These are phyloP conservation scores for Orthonyx spaldingii DNA, from an alignment of 2,113 vertebrate genomes.

Conservation along the genomic window DNA sequence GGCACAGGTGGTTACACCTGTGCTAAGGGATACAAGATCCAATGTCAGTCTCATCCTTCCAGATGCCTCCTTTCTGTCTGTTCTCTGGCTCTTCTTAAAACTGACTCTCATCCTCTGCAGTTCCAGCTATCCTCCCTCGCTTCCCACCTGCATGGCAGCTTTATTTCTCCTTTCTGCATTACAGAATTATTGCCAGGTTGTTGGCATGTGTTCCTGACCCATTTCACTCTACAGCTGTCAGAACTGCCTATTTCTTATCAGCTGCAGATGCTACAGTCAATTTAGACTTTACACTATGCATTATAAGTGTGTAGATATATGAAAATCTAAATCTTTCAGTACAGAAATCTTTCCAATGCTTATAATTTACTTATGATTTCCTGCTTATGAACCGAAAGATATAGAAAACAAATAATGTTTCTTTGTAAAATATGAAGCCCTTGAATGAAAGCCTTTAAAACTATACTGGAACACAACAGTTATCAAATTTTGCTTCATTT, in stretches of 20 bases:
- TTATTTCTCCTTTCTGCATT: background rate
- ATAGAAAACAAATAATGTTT: background rate
- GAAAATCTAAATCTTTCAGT: background rate
- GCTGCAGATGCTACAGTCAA: background rate
- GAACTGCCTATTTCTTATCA: background rate
- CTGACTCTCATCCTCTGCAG: background rate
- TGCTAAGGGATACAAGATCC: background rate
- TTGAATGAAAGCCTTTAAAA: background rate
- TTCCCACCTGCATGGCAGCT: background rate
- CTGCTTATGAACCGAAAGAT: background rate
- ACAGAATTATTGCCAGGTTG: background rate
- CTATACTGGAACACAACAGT: background rate
- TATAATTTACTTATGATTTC: background rate
- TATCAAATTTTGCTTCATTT: background rate
- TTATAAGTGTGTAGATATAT: background rate
- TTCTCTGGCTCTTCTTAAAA: background rate
- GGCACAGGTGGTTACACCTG: background rate
- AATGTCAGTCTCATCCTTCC: fast-evolving
- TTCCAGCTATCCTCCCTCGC: background rate
- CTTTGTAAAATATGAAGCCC: background rate
- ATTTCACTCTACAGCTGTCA: background rate
- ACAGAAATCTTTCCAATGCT: background rate
- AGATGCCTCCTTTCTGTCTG: background rate
- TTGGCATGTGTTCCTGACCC: background rate
- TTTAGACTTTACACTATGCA: background rate